Percentiles rank a stretch among this genome's conserved stretches.
Evolutionary conservation across 2,888 invertebrate genomes (phyloP).

Genomic region (Tinea trinotella): DNA sequence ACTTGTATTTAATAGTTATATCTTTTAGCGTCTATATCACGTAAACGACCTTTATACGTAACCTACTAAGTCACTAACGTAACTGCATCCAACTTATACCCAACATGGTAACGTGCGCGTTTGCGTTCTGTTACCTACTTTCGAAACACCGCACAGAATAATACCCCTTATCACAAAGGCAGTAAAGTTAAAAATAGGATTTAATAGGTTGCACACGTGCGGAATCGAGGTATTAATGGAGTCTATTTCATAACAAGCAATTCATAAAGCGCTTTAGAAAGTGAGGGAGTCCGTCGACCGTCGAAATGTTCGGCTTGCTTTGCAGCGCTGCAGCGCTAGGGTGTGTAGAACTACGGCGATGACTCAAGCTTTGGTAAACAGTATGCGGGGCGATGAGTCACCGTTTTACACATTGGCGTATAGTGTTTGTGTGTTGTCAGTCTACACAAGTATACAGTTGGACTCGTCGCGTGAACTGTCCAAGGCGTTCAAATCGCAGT

Average conservation of each 20-base stretch:
- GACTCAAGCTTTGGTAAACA: constrained; percentile 70
- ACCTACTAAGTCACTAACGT: constrained; percentile 64
- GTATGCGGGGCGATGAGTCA: constrained; percentile 74
- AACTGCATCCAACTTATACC: constrained; percentile 26
- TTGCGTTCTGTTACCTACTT: constrained; percentile 47
- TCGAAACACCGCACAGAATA: constrained; percentile 23
- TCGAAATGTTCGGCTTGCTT: not conserved
- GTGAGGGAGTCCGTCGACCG: not conserved
- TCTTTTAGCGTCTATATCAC: constrained; percentile 42
- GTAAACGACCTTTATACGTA: constrained; percentile 69
- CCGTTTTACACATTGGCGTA: constrained; percentile 73
- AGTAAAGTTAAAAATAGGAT: constrained; percentile 42
- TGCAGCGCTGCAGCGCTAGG: constrained; percentile 55
- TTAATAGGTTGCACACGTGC: constrained; percentile 54
- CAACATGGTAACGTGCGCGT: constrained; percentile 52
- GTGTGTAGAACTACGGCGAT: constrained; percentile 51
- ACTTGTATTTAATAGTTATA: constrained; percentile 32
- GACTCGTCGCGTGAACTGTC: constrained; percentile 59
- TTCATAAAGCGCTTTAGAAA: constrained; percentile 9
- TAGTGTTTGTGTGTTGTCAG: constrained; percentile 72
- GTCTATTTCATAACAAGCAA: constrained; percentile 38
- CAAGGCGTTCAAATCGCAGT: constrained; percentile 62
- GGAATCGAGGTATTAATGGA: constrained; percentile 71
- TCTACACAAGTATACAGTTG: constrained; percentile 45
- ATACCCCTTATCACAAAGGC: constrained; percentile 27